Base-by-base conservation (phyloP, 1,140 invertebrate genomes). In the Nomia melanderi region DNA sequence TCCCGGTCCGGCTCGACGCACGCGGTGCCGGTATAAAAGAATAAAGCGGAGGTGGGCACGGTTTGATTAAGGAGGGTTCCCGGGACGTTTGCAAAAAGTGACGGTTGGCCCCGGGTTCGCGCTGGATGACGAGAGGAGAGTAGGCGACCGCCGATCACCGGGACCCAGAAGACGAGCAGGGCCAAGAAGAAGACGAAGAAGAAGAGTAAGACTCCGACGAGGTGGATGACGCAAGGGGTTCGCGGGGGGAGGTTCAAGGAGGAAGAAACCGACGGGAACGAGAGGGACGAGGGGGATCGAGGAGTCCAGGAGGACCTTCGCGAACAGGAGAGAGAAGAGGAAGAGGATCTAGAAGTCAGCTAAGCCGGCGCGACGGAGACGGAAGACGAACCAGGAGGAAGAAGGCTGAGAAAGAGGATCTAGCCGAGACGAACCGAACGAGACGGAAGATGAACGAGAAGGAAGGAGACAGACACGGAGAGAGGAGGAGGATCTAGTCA, bases 61-160 rank as follows among this genome's bases (percentile, higher is more conserved):
- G 85, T 89, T 88, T 89, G 88, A 89, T 88, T 88, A 87, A 89
- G 86, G 87, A 88, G 87, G 82, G 83, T 64, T 77, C 71, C n/a
- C 78, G 83, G 84, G 86, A 87, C 84, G 82, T 88, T 88, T 88
- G 86, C 69, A 89, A 89, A 86, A 89, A 87, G 82, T 83, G 84
- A 87, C 84, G 83, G 87, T 82, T 84, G 79, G 78, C 79, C 69
- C 41, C 76, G 79, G 79, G 83, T 87, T 80, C 20, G 71, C 80
- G 67, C 39, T 57, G 65, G 80, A 84, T 81, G 79, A 88, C 75
- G 79, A 81, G 67, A 67, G 71, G 63, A 70, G 76, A 75, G 63
- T 75, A 57, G 63, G 57, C 4, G 41, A 44, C 41, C 41, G 47
- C n/a, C n/a, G 47, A 50, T n/a, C 20, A 50, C 41, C 41, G 47